These are phyloP conservation scores for Heliangelus exortis DNA, from an alignment of 2,797 vertebrate genomes.

Conservation along the genomic window DNA sequence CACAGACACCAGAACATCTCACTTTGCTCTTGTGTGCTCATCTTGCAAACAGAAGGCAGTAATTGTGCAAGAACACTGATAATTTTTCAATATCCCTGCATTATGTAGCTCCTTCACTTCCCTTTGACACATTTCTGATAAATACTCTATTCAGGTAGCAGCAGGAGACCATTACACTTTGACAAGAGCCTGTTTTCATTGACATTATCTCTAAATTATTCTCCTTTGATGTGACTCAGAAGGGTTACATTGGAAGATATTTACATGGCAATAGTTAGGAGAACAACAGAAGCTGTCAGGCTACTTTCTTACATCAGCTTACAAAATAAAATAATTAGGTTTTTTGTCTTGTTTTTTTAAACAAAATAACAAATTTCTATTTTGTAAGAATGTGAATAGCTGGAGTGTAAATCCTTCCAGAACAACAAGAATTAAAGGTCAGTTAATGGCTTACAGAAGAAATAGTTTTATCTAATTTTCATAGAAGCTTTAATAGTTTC, in stretches of 20 bases:
- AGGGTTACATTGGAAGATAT: neutral
- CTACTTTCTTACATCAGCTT: neutral
- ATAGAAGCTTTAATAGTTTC: neutral
- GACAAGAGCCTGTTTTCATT: neutral
- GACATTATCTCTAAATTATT: conserved; percentile 11
- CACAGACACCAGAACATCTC: neutral
- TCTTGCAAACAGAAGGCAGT: neutral
- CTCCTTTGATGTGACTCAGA: neutral
- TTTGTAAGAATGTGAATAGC: neutral
- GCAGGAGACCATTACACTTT: neutral
- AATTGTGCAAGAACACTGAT: neutral
- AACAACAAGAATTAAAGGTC: neutral
- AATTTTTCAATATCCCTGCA: neutral
- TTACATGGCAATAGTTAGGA: neutral
- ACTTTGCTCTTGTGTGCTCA: rapidly evolving
- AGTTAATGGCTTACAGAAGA: neutral
- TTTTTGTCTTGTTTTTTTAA: too few species aligned
- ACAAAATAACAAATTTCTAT: neutral
- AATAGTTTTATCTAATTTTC: neutral
- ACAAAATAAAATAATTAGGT: neutral
- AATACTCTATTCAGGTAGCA: conserved; percentile 1
- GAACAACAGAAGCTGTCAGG: neutral
- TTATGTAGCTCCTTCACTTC: neutral
- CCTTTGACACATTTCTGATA: neutral
- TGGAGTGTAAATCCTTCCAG: neutral